A percentile compares a stretch with the other conserved stretches of the same genome.
Evolutionary conservation across 2,888 invertebrate genomes (phyloP).

Genomic region (Creontiades dilutus): DNA sequence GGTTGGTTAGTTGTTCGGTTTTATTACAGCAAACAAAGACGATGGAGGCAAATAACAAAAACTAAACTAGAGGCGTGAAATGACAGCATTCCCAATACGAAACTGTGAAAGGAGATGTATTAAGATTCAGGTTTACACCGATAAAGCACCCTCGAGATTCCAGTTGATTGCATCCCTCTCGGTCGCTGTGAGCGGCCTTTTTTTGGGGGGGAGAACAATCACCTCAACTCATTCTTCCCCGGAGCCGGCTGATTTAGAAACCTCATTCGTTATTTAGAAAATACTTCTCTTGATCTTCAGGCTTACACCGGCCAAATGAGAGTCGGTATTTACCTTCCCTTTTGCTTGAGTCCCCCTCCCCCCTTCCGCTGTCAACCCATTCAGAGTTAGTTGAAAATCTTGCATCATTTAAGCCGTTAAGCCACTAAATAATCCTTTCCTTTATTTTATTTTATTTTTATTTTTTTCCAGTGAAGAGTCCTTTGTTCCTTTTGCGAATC

Average conservation of each 20-base stretch:
- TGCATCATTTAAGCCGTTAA: conserved; percentile 48
- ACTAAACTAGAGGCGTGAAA: neutral
- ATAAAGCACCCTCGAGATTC: neutral
- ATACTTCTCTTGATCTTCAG: neutral
- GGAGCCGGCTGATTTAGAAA: neutral
- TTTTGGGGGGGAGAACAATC: neutral
- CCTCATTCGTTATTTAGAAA: conserved; percentile 26
- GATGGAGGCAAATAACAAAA: too few relatives aligned
- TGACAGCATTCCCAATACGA: neutral
- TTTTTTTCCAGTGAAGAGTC: neutral
- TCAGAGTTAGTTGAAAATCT: conserved; percentile 35
- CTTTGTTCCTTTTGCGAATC: neutral
- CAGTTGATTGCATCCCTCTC: neutral
- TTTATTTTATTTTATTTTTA: too few relatives aligned
- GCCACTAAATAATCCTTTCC: conserved; percentile 15
- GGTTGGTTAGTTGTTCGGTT: too few relatives aligned
- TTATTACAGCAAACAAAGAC: too few relatives aligned
- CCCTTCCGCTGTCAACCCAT: neutral
- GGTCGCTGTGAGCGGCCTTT: neutral
- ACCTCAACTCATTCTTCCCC: neutral
- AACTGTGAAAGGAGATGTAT: neutral
- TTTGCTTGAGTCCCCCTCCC: neutral
- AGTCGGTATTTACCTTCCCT: neutral
- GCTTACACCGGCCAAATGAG: neutral
- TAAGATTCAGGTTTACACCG: neutral